Evolutionary conservation across 2,888 invertebrate species (phyloP).

Genomic region (Harpalus rufipes): DNA sequence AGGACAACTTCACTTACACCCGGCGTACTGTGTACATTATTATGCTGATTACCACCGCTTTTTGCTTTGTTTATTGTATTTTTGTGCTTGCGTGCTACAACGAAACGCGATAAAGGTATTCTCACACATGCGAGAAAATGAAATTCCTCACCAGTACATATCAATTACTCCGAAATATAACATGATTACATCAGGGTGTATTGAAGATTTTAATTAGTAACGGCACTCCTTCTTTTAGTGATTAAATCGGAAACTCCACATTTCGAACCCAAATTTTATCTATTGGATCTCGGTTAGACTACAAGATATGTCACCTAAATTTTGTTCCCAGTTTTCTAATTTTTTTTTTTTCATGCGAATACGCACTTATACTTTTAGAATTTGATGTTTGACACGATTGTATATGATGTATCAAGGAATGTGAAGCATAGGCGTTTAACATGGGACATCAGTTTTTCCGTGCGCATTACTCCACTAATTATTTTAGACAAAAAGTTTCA

Average conservation of each 20-base stretch:
- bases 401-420: too few species aligned
- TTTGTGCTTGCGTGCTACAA: conserved; percentile 43
- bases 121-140: conserved; percentile 40
- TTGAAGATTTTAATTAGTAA: background rate
- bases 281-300: too few species aligned
- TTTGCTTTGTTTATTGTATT: conserved; percentile 54
- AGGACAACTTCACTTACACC: conserved; percentile 53
- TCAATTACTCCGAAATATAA: conserved; percentile 37
- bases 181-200: background rate
- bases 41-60: conserved; percentile 40
- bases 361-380: too few species aligned
- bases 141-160: conserved; percentile 6
- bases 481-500: too few species aligned
- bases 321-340: too few species aligned
- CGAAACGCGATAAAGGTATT: conserved; percentile 36
- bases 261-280: background rate
- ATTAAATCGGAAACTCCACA: background rate
- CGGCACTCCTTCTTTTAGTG: background rate
- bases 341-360: too few species aligned
- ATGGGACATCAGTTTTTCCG: too few species aligned
- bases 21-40: conserved; percentile 43
- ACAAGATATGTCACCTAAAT: too few species aligned
- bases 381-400: too few species aligned
- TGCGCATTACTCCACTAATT: too few species aligned
- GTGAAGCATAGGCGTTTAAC: too few species aligned